These are phyloP conservation scores for Drymonia ruficornis DNA, from an alignment of 2,888 invertebrate genomes.

Conservation along the genomic window DNA sequence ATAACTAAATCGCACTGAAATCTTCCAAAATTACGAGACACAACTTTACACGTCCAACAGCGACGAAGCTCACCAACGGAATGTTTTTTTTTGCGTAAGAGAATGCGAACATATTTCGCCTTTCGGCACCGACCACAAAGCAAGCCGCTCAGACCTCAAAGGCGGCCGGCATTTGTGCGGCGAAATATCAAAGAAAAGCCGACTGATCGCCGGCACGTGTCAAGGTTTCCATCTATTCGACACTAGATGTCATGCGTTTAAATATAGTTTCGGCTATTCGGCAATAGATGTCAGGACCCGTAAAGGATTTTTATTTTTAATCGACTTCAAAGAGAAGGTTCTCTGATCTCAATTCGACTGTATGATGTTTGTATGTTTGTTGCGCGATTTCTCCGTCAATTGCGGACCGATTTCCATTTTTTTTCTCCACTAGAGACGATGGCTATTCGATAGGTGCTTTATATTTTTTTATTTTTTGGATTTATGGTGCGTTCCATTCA, in stretches of 20 bases:
- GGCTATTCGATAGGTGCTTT: too few relatives aligned
- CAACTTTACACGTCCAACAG: neutral
- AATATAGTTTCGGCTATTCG: neutral
- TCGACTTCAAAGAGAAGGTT: too few relatives aligned
- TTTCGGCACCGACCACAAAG: constrained; percentile 42
- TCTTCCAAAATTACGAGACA: too few relatives aligned
- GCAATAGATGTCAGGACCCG: neutral
- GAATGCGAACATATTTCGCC: constrained; percentile 13
- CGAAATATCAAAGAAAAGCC: constrained; percentile 14
- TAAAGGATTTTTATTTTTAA: neutral
- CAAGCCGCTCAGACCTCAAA: constrained; percentile 33
- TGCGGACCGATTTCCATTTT: too few relatives aligned
- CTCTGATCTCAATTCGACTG: too few relatives aligned
- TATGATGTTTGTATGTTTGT: too few relatives aligned
- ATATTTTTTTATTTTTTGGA: too few relatives aligned
- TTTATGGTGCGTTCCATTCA: too few relatives aligned
- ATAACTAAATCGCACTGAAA: too few relatives aligned
- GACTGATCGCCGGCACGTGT: constrained; percentile 10
- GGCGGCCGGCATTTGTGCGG: constrained; percentile 25
- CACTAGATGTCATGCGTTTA: constrained; percentile 23
- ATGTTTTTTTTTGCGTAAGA: too few relatives aligned
- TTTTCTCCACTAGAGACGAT: too few relatives aligned
- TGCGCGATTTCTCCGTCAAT: too few relatives aligned
- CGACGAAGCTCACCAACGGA: constrained; percentile 7
- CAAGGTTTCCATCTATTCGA: constrained; percentile 14